These are phyloP conservation scores for Vulpes vulpes DNA, from an alignment of 2,113 vertebrate genomes.

Conservation along the genomic window DNA sequence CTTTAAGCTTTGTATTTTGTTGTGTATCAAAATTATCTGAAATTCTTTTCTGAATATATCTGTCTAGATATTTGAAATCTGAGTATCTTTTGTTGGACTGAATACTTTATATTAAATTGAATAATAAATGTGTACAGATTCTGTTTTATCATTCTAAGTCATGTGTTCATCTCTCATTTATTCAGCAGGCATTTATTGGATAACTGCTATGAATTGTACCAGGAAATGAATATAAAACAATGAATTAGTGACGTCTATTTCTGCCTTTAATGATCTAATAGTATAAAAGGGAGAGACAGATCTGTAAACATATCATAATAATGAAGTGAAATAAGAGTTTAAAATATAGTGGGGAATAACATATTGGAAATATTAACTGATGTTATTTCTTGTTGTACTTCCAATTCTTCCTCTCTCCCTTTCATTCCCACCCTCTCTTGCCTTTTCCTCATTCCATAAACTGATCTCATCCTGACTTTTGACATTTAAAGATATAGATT, in stretches of 20 bases:
- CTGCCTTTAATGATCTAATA: background rate
- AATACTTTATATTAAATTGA: constrained; percentile 56
- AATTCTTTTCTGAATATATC: constrained; percentile 54
- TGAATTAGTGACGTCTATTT: constrained; percentile 54
- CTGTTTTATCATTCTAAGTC: constrained; percentile 65
- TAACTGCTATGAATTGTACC: constrained; percentile 40
- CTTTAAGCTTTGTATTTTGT: constrained; percentile 45
- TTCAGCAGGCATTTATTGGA: constrained; percentile 41
- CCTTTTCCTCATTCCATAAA: background rate
- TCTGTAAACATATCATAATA: background rate
- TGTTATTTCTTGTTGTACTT: background rate
- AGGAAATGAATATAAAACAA: constrained; percentile 64
- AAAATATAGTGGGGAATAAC: background rate
- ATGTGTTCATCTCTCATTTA: constrained; percentile 62
- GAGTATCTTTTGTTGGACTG: constrained; percentile 39
- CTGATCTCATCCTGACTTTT: background rate
- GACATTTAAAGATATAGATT: background rate
- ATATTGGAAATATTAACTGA: constrained; percentile 9
- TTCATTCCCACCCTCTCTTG: background rate
- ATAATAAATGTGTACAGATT: constrained; percentile 51
- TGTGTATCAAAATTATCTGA: constrained; percentile 57
- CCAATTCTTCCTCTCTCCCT: background rate
- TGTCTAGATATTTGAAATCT: constrained; percentile 54
- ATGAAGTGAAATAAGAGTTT: constrained; percentile 27
- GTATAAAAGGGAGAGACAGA: background rate